These are phyloP conservation scores for Pararge aegeria DNA, from an alignment of 1,140 invertebrate species.

Conservation along the genomic window DNA sequence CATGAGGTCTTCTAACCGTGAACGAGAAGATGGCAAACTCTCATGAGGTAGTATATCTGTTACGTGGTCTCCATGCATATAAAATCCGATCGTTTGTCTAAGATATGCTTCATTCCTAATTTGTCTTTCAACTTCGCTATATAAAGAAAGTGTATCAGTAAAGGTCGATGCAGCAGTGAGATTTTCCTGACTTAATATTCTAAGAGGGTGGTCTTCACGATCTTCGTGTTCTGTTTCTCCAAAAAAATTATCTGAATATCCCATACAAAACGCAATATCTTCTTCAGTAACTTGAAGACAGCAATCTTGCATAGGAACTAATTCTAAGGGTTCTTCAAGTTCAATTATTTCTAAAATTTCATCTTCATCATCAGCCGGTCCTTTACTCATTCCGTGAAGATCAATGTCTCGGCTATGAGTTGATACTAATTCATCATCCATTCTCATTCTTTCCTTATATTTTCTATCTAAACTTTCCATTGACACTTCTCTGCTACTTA, in stretches of 20 bases:
- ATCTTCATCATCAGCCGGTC: constrained; percentile 80
- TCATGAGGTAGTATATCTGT: constrained; percentile 57
- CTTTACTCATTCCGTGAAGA: constrained; percentile 71
- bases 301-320: constrained; percentile 90
- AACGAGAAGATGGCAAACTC: constrained; percentile 62
- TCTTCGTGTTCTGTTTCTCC: constrained; percentile 84
- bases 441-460: constrained; percentile 82
- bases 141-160: constrained; percentile 89
- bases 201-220: constrained; percentile 89
- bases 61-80: constrained; percentile 55
- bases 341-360: constrained; percentile 91
- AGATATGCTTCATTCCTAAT: constrained; percentile 71
- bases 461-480: constrained; percentile 88
- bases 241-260: constrained; percentile 84
- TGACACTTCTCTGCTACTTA: constrained; percentile 88
- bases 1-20: constrained; percentile 63
- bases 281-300: constrained; percentile 95
- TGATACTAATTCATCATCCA: constrained; percentile 78
- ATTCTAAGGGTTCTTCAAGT: constrained; percentile 88
- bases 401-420: constrained; percentile 76
- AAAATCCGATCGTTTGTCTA: constrained; percentile 72
- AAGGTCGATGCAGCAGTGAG: constrained; percentile 93
- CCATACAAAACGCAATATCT: constrained; percentile 93
- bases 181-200: constrained; percentile 94
- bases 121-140: constrained; percentile 86